Base-by-base conservation (phyloP, 2,888 invertebrate species). In the Eueremaeus valkanovi region DNA sequence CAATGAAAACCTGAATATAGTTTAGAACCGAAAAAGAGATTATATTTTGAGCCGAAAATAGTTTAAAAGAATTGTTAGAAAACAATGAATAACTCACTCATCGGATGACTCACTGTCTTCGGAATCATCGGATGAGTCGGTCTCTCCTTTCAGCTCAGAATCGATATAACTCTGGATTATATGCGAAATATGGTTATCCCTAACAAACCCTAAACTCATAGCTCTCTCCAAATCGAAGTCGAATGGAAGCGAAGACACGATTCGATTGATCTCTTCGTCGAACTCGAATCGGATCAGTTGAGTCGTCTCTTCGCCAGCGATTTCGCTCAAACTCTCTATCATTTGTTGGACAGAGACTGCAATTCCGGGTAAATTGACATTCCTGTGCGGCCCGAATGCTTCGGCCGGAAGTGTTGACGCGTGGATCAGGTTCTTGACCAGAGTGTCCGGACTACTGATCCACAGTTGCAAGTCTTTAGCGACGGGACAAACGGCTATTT, bases 361-460 rank as follows among this genome's bases (percentile, higher is more conserved):
- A 66, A 66, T 66, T n/a, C 66, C 66, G 9, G 66, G 66, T n/a
- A 66, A 40, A 40, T 31, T 66, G 21, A 66, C 66, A n/a, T 21
- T 33, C 13, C 36, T 6, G 13, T 66, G 40, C 21, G 21, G 18
- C 36, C 66, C 66, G 36, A 66, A 66, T n/a, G 36, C 66, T 36
- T 21, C 21, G 3, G 66, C 9, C 24, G 66, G 66, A 2, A 66
- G 66, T 36, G 13, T 33, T 3, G 66, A 24, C 21, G 66, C 66
- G 40, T 66, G 66, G 16, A 66, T 66, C 21, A 66, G 21, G n/a
- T 66, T 66, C 31, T 66, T 33, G 6, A 36, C 31, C 2, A 66
- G 21, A 21, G 18, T n/a, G 8, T 66, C 36, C 6, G 66, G 66
- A 40, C 66, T 66, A n/a, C 21, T n/a, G 3, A 66, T 66, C 66